Percentiles rank a stretch among this genome's conserved stretches.
Evolutionary conservation across 2,888 invertebrate species (phyloP).

Genomic region (Empis stercorea): DNA sequence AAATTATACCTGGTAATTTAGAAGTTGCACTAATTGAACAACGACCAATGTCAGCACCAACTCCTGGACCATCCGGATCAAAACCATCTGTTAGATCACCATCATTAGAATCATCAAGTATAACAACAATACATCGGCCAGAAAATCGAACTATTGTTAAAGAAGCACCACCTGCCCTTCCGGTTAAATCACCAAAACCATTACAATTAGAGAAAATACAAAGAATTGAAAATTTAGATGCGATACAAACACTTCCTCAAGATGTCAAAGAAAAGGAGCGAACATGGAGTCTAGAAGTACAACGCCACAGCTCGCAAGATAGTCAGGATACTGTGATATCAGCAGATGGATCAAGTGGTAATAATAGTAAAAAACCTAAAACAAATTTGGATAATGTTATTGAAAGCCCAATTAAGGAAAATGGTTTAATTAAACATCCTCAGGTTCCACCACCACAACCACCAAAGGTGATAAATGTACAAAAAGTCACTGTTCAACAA

Average conservation of each 20-base stretch:
- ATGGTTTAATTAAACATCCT: constrained; percentile 15
- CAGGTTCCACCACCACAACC: not conserved
- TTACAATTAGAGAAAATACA: constrained; percentile 17
- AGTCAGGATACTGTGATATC: constrained; percentile 41
- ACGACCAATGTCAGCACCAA: constrained; percentile 23
- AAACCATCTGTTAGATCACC: not conserved
- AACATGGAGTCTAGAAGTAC: constrained; percentile 31
- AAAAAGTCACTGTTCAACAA: not conserved
- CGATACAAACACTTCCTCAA: constrained; percentile 44
- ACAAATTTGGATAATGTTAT: constrained; percentile 20
- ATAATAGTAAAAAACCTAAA: constrained; percentile 19
- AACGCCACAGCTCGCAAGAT: constrained; percentile 36
- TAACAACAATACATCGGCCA: not conserved
- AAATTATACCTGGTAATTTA: constrained; percentile 18
- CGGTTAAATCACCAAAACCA: constrained; percentile 12
- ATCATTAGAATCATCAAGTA: constrained; percentile 5
- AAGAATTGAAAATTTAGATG: constrained; percentile 38
- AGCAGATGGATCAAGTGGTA: constrained; percentile 23
- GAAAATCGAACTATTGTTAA: constrained; percentile 7
- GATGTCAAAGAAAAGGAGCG: constrained; percentile 22
- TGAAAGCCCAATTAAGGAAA: constrained; percentile 22
- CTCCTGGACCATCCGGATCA: constrained; percentile 12
- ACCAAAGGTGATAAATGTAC: not conserved
- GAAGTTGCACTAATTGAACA: constrained; percentile 1
- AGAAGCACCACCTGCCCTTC: constrained; percentile 5